These are phyloP conservation scores for Leptinotarsa rubiginosa DNA, from an alignment of 2,888 invertebrate genomes.

Conservation along the genomic window DNA sequence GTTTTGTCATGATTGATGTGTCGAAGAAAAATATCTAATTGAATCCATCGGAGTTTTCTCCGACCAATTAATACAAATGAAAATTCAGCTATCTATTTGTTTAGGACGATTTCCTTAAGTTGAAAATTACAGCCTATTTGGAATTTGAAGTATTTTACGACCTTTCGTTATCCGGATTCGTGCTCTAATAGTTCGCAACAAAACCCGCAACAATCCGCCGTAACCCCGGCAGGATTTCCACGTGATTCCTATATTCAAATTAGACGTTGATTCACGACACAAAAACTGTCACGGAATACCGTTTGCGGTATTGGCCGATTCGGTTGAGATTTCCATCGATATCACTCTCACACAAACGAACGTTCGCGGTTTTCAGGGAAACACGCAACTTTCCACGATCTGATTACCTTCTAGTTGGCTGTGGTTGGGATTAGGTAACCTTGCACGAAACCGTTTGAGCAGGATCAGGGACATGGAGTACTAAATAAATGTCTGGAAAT, in stretches of 20 bases:
- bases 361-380: conserved; percentile 6
- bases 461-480: conserved; percentile 14
- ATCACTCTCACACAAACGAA: conserved; percentile 9
- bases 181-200: conserved; percentile 8
- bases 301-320: conserved; percentile 5
- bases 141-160: background rate
- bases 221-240: conserved; percentile 24
- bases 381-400: conserved; percentile 19
- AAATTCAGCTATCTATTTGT: no score
- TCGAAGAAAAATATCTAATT: no score
- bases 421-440: conserved; percentile 11
- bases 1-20: no score
- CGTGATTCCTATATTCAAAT: conserved; percentile 32
- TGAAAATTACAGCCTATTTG: background rate
- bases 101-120: background rate
- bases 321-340: conserved; percentile 12
- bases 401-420: conserved; percentile 21
- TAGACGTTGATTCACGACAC: conserved; percentile 25
- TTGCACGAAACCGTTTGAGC: conserved; percentile 11
- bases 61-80: no score
- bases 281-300: conserved; percentile 21
- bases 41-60: no score
- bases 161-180: conserved; percentile 1
- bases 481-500: background rate
- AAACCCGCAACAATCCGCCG: conserved; percentile 6